Evolutionary conservation across 2,888 invertebrate species (phyloP), one percentile per base, ranked within the genome.

Genomic region (Ochropleura plecta): DNA sequence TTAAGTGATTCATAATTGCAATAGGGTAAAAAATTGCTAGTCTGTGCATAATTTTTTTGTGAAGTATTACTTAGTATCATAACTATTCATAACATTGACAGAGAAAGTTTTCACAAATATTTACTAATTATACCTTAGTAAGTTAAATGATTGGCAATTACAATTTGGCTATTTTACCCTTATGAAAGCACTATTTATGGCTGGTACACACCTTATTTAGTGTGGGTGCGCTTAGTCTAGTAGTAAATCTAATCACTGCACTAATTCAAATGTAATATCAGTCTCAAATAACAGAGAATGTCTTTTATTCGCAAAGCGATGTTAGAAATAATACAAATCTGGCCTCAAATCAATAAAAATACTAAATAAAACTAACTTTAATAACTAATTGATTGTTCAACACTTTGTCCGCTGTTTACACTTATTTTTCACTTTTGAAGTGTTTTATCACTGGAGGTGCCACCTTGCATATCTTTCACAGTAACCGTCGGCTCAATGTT

Each of bases 401-500:
- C 73, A 84, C 53, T 78, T 78, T 73, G 70, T 75, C 69, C 64
- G 70, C 60, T 0, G 20, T 74, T 57, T 49, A 63, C 69, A 78
- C 60, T 59, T 59, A 83, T n/a, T 55, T 40, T 46, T 63, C 62
- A 82, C 71, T 55, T 71, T 73, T 18, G 40, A 51, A 70, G 62
- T 64, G 64, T 79, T 46, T 51, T 42, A 70, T 78, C 81, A 81
- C 78, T 84, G 73, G 76, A 59, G 44, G 48, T 70, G 66, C 53
- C 78, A 82, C 76, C 80, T 73, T 79, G 78, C n/a, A 86, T 42
- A 72, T 97, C 97, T 65, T 91, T 87, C 53, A 97, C 88, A 40
- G 93, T 64, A 16, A 97, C 95, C 75, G 84, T 88, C 1, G 97
- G 96, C 75, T 97, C 92, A 63, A 97, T 95, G 69, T 97, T 94